Conservation (phyloP, 2,113 vertebrate species). For the Archocentrus centrarchus region DNA sequence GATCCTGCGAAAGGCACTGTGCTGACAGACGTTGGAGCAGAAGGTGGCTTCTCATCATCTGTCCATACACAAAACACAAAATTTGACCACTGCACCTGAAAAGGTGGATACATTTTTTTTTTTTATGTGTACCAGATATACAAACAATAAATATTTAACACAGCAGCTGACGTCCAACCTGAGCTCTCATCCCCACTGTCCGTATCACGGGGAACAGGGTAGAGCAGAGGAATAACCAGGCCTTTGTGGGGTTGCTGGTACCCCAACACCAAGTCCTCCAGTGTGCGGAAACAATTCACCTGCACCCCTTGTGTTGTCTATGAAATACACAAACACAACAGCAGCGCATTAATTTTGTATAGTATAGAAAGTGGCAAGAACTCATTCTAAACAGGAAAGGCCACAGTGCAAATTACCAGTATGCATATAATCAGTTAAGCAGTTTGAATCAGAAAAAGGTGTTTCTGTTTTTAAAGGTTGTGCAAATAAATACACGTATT, state of each 20-base stretch:
- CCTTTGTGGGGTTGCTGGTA: slow-evolving; percentile 90
- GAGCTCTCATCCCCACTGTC: slow-evolving; percentile 81
- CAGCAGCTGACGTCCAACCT: slow-evolving; percentile 70
- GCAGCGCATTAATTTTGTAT: not conserved
- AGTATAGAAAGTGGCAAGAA: not conserved
- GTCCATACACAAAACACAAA: slow-evolving; percentile 12
- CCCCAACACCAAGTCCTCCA: slow-evolving; percentile 85
- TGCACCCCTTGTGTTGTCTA: slow-evolving; percentile 88
- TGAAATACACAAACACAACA: slow-evolving; percentile 24
- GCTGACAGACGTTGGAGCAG: slow-evolving; percentile 26
- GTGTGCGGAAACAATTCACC: slow-evolving; percentile 86
- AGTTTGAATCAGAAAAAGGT: not conserved
- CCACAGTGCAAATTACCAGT: not conserved
- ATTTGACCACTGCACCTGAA: not conserved
- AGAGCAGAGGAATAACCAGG: slow-evolving; percentile 84
- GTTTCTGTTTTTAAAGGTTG: not conserved
- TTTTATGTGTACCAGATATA: not conserved
- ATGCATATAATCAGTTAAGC: not conserved
- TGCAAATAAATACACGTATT: not conserved
- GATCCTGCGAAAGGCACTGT: slow-evolving; percentile 34
- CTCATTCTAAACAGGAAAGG: slow-evolving; percentile 10
- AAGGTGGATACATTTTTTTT: not conserved
- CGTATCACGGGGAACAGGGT: slow-evolving; percentile 77
- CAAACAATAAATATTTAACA: not conserved
- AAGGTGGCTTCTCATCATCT: slow-evolving; percentile 81